phyloP scores from a whole-genome alignment of 2,113 vertebrate genomes.

The Scolopax mira region DNA sequence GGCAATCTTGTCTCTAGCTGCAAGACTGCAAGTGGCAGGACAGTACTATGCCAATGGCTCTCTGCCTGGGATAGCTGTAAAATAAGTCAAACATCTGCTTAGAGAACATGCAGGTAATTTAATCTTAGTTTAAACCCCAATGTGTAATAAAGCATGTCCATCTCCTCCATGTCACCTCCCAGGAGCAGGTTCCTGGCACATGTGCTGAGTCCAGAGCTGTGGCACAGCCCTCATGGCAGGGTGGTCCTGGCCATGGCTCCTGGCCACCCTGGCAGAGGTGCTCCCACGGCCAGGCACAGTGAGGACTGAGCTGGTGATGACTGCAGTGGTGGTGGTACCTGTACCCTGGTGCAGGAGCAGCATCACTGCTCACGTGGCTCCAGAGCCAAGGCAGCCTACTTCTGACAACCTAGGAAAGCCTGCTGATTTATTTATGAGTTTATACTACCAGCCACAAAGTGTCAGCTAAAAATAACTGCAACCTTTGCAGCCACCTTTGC shows the following conservation, averaged over 20 bases:
- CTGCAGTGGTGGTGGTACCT: not conserved
- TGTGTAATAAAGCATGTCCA: not conserved
- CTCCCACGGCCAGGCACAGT: not conserved
- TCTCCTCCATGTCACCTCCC: not conserved
- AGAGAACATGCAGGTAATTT: not conserved
- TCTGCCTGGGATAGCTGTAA: not conserved
- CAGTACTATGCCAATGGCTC: fast-evolving
- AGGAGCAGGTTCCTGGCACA: not conserved
- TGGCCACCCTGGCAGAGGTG: not conserved
- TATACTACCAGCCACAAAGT: not conserved
- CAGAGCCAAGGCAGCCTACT: not conserved
- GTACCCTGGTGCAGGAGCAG: not conserved
- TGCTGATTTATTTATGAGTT: not conserved
- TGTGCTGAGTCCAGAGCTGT: not conserved
- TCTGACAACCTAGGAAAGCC: not conserved
- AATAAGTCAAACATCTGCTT: not conserved
- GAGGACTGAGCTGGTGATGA: not conserved
- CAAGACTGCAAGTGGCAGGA: not conserved
- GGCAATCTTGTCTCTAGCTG: not conserved
- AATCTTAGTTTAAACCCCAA: not conserved
- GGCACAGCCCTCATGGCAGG: not conserved
- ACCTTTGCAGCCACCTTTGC: not conserved
- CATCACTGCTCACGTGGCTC: not conserved
- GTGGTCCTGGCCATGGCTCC: not conserved
- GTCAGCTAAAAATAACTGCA: not conserved